phyloP scores from a whole-genome alignment of 2,113 vertebrate genomes.

The Pteronura brasiliensis region DNA sequence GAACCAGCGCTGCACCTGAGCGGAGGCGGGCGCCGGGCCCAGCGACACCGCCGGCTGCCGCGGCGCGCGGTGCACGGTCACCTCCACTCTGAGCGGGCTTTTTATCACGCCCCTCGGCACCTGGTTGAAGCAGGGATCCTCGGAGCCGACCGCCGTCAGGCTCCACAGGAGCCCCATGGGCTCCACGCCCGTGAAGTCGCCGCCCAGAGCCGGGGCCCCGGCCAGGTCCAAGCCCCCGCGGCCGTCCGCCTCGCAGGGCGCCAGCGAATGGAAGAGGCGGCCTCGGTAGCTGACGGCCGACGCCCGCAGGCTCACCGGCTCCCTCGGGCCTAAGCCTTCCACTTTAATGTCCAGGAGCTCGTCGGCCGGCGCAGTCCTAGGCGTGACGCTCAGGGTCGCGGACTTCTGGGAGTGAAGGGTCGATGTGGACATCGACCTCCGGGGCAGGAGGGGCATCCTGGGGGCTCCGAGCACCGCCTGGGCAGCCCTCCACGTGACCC shows the following conservation, averaged over 20 bases:
- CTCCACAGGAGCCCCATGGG: conserved; percentile 81
- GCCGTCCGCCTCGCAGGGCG: conserved; percentile 72
- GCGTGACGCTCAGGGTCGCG: conserved; percentile 43
- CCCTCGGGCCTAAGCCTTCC: conserved; percentile 61
- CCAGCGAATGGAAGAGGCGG: conserved; percentile 76
- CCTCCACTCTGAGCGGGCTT: conserved; percentile 73
- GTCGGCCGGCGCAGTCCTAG: conserved; percentile 62
- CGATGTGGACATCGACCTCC: background rate
- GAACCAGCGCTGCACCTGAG: conserved; percentile 69
- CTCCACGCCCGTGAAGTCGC: conserved; percentile 78
- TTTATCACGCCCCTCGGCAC: conserved; percentile 46
- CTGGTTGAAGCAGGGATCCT: conserved; percentile 73
- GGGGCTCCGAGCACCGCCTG: background rate
- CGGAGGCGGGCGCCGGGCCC: conserved; percentile 69
- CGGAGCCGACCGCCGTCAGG: conserved; percentile 74
- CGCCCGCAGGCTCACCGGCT: conserved; percentile 73
- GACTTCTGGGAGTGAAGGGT: background rate
- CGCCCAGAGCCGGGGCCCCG: conserved; percentile 69
- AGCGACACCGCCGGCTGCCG: conserved; percentile 10
- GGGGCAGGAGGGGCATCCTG: background rate
- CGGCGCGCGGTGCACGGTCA: conserved; percentile 71
- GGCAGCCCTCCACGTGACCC: background rate
- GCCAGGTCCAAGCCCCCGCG: conserved; percentile 65
- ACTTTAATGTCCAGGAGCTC: conserved; percentile 66
- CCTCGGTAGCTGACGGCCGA: conserved; percentile 57